phyloP scores from a whole-genome alignment of 2,797 vertebrate genomes.

The Urophycis tenuis region DNA sequence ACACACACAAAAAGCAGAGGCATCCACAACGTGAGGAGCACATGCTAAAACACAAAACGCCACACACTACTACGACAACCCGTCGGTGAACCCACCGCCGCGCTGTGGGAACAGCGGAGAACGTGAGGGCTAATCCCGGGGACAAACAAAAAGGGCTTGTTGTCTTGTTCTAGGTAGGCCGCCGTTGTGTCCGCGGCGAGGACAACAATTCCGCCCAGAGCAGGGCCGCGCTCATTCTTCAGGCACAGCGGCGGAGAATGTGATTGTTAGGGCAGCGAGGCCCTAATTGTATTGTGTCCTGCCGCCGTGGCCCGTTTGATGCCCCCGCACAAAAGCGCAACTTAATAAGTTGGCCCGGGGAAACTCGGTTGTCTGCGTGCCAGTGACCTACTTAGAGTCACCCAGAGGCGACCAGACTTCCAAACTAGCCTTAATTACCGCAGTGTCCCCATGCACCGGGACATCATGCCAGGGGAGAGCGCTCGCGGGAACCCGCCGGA shows the following conservation, averaged over 20 bases:
- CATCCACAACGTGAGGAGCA: too few species aligned
- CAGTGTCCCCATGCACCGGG: slow-evolving; percentile 47
- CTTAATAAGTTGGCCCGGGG: slow-evolving; percentile 36
- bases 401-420: slow-evolving; percentile 60
- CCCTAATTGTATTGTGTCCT: neutral
- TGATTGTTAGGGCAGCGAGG: neutral
- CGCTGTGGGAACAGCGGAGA: too few species aligned
- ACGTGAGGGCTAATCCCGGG: neutral
- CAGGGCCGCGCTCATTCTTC: neutral
- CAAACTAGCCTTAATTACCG: slow-evolving; percentile 67
- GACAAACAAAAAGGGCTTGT: neutral
- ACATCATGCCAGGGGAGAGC: slow-evolving; percentile 53
- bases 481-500: slow-evolving; percentile 54
- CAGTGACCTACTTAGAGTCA: slow-evolving; percentile 68
- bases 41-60: too few species aligned
- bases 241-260: neutral
- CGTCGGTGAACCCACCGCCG: too few species aligned
- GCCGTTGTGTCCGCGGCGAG: neutral
- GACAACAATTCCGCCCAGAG: neutral
- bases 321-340: slow-evolving; percentile 39
- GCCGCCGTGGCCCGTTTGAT: slow-evolving; percentile 19
- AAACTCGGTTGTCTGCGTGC: slow-evolving; percentile 50
- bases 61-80: too few species aligned
- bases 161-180: neutral
- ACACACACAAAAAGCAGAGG: too few species aligned